Percentiles rank a stretch among this genome's conserved stretches.
These are phyloP conservation scores for Sigmodon hispidus DNA, from an alignment of 2,113 vertebrate genomes.

Conservation along the genomic window DNA sequence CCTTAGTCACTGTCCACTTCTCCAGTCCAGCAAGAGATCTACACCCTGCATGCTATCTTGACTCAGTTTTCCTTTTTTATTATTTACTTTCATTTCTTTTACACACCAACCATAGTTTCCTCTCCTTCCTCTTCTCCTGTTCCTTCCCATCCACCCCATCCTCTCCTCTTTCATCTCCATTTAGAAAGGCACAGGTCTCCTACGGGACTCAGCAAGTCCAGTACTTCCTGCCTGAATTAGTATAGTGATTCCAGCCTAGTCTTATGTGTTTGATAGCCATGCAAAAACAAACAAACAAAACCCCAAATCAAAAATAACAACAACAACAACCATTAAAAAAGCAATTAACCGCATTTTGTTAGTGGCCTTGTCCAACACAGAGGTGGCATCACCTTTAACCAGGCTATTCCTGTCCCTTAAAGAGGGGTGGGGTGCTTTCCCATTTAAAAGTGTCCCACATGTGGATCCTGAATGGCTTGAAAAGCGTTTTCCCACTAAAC, in stretches of 20 bases:
- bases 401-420: neutral
- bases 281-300: too few species aligned
- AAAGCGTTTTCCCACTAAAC: neutral
- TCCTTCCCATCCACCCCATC: too few species aligned
- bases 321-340: too few species aligned
- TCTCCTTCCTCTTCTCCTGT: too few species aligned
- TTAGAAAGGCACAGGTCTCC: too few species aligned
- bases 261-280: neutral
- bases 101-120: too few species aligned
- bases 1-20: neutral
- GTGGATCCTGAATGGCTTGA: constrained; percentile 4
- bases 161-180: too few species aligned
- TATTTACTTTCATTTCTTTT: too few species aligned
- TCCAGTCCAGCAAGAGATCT: neutral
- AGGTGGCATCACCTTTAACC: neutral
- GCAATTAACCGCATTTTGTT: neutral
- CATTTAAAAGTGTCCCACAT: neutral
- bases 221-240: neutral
- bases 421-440: neutral
- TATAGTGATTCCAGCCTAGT: neutral
- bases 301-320: too few species aligned
- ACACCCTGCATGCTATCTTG: neutral
- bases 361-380: neutral
- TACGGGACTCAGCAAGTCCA: neutral
- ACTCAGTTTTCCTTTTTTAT: neutral